A percentile compares a stretch with the other conserved stretches of the same genome.
Conservation (phyloP, 2,888 invertebrate genomes). For the Stenolophus ochropezus region DNA sequence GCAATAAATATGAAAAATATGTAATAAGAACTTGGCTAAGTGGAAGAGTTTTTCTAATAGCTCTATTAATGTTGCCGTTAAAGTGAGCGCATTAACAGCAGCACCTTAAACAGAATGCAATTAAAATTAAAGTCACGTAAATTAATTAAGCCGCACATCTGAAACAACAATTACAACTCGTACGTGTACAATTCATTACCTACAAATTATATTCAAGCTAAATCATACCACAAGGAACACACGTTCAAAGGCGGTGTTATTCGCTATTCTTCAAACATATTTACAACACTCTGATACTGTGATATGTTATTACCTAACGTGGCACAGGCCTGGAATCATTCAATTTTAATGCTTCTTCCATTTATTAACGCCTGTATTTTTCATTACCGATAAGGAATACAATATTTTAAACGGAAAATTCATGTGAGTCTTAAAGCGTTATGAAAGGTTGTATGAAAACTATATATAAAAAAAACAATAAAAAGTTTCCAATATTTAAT, state of each 20-base stretch:
- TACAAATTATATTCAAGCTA: constrained; percentile 20
- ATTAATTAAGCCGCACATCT: constrained; percentile 26
- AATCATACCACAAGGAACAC: constrained; percentile 15
- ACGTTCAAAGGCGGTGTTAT: constrained; percentile 8
- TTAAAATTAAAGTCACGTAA: constrained; percentile 42
- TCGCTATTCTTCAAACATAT: constrained; percentile 38
- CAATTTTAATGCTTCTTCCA: background rate
- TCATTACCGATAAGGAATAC: too few species aligned
- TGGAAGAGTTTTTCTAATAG: background rate
- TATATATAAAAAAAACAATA: too few species aligned
- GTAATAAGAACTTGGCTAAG: background rate
- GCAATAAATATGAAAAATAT: background rate
- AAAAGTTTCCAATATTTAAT: too few species aligned
- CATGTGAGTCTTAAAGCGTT: too few species aligned
- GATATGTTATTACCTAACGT: constrained; percentile 14
- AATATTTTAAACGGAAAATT: too few species aligned
- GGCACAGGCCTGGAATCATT: background rate
- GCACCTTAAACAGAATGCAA: constrained; percentile 36
- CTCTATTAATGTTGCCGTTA: background rate
- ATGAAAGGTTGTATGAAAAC: too few species aligned
- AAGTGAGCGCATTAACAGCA: constrained; percentile 11
- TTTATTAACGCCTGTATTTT: too few species aligned
- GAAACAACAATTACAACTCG: constrained; percentile 34
- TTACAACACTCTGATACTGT: background rate
- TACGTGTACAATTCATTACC: constrained; percentile 30